Evolutionary conservation across 2,797 vertebrate genomes (phyloP).

Genomic region (Cynopterus sphinx): DNA sequence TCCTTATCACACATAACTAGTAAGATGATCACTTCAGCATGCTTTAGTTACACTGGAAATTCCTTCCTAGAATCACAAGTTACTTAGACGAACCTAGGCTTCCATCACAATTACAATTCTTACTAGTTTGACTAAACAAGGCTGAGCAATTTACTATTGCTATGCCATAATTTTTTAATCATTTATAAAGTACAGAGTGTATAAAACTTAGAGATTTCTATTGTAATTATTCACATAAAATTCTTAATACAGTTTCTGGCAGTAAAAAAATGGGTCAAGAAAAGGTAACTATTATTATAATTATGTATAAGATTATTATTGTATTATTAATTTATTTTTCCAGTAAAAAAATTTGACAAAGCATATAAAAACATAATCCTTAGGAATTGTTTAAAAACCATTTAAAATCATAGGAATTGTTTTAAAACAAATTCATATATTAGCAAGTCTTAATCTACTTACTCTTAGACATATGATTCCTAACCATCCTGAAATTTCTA

Average conservation of each 20-base stretch:
- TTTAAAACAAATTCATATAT: neutral
- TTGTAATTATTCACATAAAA: neutral
- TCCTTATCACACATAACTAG: neutral
- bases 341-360: neutral
- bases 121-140: neutral
- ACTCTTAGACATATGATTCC: neutral
- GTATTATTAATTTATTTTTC: neutral
- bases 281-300: neutral
- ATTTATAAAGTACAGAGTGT: neutral
- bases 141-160: neutral
- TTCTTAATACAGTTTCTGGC: neutral
- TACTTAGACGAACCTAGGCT: neutral
- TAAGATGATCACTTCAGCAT: neutral
- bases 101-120: neutral
- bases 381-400: neutral
- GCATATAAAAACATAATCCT: neutral
- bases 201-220: neutral
- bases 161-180: neutral
- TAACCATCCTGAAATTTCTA: neutral
- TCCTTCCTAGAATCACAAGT: neutral
- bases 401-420: neutral
- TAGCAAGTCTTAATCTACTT: neutral
- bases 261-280: neutral
- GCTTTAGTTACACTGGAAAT: neutral
- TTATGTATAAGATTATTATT: neutral